Evolutionary conservation across 2,888 invertebrate genomes (phyloP).

Genomic region (Ennomos erosarius): DNA sequence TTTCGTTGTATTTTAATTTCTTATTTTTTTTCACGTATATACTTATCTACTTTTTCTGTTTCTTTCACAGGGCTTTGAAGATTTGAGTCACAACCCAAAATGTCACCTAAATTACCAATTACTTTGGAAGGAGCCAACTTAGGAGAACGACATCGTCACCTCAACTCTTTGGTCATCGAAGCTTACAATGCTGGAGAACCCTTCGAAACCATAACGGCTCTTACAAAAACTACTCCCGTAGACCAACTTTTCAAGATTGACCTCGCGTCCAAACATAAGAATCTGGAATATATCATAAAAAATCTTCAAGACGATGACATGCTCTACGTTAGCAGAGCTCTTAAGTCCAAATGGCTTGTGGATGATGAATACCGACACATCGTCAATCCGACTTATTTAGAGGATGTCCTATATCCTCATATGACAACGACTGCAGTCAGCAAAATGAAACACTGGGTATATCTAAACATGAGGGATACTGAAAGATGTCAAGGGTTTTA

Average conservation of each 20-base stretch:
- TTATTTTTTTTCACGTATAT: no score
- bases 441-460: constrained; percentile 43
- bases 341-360: constrained; percentile 42
- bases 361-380: constrained; percentile 32
- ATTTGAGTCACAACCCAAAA: neutral
- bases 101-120: constrained; percentile 28
- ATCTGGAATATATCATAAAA: constrained; percentile 32
- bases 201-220: constrained; percentile 20
- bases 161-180: constrained; percentile 37
- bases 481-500: constrained; percentile 60
- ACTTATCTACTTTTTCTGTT: no score
- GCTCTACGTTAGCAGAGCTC: constrained; percentile 42
- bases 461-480: constrained; percentile 43
- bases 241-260: constrained; percentile 45
- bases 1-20: no score
- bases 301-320: constrained; percentile 41
- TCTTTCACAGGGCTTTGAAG: neutral
- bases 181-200: constrained; percentile 19
- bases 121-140: constrained; percentile 36
- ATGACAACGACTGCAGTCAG: constrained; percentile 42
- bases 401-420: constrained; percentile 37
- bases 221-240: constrained; percentile 30
- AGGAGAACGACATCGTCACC: constrained; percentile 46
- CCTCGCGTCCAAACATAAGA: constrained; percentile 35
- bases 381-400: constrained; percentile 39